Conservation (phyloP, 2,797 vertebrate genomes). For the Nannoperca australis region DNA sequence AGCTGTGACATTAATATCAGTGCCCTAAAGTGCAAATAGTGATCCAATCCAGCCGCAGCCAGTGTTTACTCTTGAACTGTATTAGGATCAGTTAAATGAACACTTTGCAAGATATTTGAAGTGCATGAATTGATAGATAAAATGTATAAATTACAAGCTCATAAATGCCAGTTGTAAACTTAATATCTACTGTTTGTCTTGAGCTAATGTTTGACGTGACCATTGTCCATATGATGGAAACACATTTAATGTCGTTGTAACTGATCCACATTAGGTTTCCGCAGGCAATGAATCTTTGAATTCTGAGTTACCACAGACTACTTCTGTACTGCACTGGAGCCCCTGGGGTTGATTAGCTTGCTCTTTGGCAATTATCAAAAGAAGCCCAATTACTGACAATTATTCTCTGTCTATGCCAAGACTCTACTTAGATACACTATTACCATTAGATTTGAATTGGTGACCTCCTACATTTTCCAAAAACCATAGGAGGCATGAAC, state of each 20-base stretch:
- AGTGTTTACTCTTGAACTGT: constrained; percentile 9
- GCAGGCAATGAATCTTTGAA: neutral
- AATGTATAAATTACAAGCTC: neutral
- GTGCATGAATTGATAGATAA: neutral
- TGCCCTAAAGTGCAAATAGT: neutral
- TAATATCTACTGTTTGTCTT: neutral
- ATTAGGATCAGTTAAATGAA: neutral
- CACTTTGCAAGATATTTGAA: neutral
- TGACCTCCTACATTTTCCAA: constrained; percentile 6
- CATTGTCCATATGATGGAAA: neutral
- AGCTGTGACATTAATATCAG: neutral
- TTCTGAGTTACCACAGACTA: neutral
- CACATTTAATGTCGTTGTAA: neutral
- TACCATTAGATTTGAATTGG: neutral
- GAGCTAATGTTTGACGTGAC: neutral
- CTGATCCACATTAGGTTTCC: neutral
- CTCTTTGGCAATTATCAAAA: constrained; percentile 28
- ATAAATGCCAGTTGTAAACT: neutral
- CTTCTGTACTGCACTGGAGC: constrained; percentile 1
- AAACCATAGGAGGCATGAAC: neutral
- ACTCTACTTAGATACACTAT: neutral
- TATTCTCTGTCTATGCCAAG: neutral
- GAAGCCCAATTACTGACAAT: constrained; percentile 29
- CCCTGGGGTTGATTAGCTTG: constrained; percentile 17
- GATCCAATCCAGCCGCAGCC: constrained; percentile 6